Base-by-base conservation (phyloP, 1,140 invertebrate species). In the Drosophila nikananu region DNA sequence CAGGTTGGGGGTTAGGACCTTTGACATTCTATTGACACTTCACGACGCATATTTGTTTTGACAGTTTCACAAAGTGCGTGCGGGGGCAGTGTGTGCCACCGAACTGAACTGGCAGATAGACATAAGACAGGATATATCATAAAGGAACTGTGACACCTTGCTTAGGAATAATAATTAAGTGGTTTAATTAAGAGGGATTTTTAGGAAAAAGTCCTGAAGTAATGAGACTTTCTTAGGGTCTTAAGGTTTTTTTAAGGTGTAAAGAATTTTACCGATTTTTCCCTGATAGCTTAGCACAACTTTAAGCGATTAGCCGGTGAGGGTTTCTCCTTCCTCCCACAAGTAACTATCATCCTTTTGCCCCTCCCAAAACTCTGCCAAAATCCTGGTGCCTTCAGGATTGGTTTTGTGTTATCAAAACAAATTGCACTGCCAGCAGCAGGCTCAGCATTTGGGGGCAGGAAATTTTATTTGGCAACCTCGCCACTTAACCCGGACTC, bases 1-100 rank as follows among this genome's bases (percentile, higher is more conserved):
- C 59, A 65, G 46, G 59, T 66, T 64, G 58, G 52, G 27, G 80
- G 83, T 68, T 79, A 80, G 54, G 65, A 79, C 84, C 84, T 89
- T 84, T 89, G 81, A 90, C 84, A 90, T 80, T 80, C 78, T 75
- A 60, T 75, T 87, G 83, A 87, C 83, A 87, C 80, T 46, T 86
- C 72, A 51, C 66, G 81, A 80, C 79, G 84, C 81, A 82, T 90
- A 82, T 89, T 90, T 89, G 86, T 78, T 89, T 84, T 90, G 81
- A 81, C 81, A 84, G 71, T 65, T 64, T 42, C 58, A 39, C 52
- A 5, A 59, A 44, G 51, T 63, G 46, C 54, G 73, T 59, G n/a
- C 25, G 51, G 75, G 51, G 32, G 55, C 39, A 37, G 57, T 35
- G 23, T 60, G 67, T 55, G 59, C 21, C 19, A 49, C 13, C 19